Base-by-base conservation (phyloP, 2,888 invertebrate species). In the Mimachlamys varia region DNA sequence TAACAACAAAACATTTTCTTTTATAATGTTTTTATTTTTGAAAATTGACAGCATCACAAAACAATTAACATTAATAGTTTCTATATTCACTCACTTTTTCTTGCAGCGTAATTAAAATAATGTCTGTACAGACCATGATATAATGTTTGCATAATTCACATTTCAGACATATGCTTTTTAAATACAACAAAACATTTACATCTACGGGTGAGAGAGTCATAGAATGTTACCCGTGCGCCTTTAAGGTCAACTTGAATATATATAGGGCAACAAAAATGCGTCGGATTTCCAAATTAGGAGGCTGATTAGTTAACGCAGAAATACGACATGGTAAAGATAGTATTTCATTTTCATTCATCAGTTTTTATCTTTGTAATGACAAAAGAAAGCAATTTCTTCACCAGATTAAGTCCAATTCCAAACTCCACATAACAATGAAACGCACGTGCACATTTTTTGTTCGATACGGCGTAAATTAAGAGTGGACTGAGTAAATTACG, bases 361-460 rank as follows among this genome's bases (percentile, higher is more conserved):
- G 76, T 76, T 76, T 76, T 76, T 76, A 76, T 76, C 76, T 76
- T 76, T 76, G 76, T 33, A 27, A 76, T 76, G 76, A 76, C 76
- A 76, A 76, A 33, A 76, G 76, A 33, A 27, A 76, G 76, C 76
- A 76, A 76, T 76, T 33, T 5, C 33, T 76, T 76, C 22, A 27
- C 76, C 76, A 76, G 76, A 76, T 76, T 76, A 76, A 33, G 76
- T 76, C 22, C 76, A 76, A 76, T 76, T 76, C 76, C 33, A 76
- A 76, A 76, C 76, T 27, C 33, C 27, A 27, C 33, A 33, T 76
- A 76, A 76, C 76, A 76, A 76, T 76, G 76, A 33, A 76, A 76
- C 76, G 76, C 76, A 76, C 76, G 76, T 76, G 76, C 76, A 76
- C 76, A 76, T 4, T 44, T 76, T 76, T 76, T 76, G 33, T 33